Conservation (phyloP, 2,113 vertebrate genomes). For the Kobus ellipsiprymnus region DNA sequence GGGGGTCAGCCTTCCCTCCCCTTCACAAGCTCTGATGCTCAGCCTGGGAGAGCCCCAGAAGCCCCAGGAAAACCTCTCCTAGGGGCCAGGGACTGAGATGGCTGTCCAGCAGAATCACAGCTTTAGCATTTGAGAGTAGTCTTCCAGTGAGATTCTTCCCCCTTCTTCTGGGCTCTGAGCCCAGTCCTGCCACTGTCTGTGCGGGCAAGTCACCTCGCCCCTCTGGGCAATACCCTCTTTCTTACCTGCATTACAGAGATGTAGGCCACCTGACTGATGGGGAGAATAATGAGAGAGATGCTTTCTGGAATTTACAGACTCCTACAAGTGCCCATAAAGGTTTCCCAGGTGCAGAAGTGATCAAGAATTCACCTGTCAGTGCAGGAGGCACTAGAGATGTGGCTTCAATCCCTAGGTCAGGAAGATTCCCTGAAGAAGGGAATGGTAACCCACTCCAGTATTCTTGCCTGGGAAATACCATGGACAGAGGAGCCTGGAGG, state of each 20-base stretch:
- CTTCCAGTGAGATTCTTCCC: background rate
- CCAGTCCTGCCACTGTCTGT: background rate
- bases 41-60: background rate
- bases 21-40: background rate
- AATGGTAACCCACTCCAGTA: background rate
- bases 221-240: background rate
- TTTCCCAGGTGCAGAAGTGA: background rate
- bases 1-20: background rate
- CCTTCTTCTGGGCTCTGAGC: background rate
- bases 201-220: background rate
- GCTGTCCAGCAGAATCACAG: background rate
- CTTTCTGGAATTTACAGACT: background rate
- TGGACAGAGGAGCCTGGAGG: background rate
- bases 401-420: background rate
- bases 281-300: background rate
- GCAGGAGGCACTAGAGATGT: background rate
- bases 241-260: background rate
- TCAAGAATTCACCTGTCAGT: background rate
- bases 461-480: background rate
- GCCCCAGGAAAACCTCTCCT: background rate
- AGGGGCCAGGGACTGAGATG: background rate
- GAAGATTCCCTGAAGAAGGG: background rate
- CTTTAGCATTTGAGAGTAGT: background rate
- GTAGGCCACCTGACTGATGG: background rate
- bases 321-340: background rate